Evolutionary conservation across 2,888 invertebrate genomes (phyloP), one percentile per base, ranked within the genome.

Genomic region (Watsonalla cultraria): DNA sequence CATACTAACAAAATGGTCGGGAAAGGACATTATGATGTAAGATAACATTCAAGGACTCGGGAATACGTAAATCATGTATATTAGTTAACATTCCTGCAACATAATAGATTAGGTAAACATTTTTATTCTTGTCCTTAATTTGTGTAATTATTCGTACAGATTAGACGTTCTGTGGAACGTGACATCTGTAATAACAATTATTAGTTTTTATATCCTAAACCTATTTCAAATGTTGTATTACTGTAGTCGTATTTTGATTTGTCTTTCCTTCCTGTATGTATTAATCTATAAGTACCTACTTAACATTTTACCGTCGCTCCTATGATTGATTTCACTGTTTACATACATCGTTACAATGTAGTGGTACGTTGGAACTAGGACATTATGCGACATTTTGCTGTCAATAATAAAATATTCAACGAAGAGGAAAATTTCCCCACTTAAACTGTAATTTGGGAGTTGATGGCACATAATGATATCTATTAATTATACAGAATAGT

Each of bases 1-100:
- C 80, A 69, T 84, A 90, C 90, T 90, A 90, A 90, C 89, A 81
- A 66, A 72, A 80, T 74, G 54, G 77, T 72, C 66, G 84, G 84
- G 84, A 79, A 83, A 65, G 87, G 87, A 80, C 75, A 75, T 68
- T 84, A 80, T 62, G 86, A 82, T 76, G 82, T 90, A 82, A 90
- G 90, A 90, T 90, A 90, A 85, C 90, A 89, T 81, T 80, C 64
- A 72, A 76, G 74, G 80, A 83, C 81, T 54, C 9, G 11, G 62
- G 70, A 59, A 58, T 66, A 48, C 34, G 37, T 62, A 72, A 73
- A 70, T 67, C 68, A 64, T 69, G 70, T 58, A 66, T 65, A 42
- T 74, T 78, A 80, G 69, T 75, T 67, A 68, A 70, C 71, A 65
- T 73, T 71, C 65, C 69, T 68, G 65, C 76, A 73, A 65, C 42